Evolutionary conservation across 2,113 vertebrate species (phyloP).

Genomic region (Rhinichthys klamathensis): DNA sequence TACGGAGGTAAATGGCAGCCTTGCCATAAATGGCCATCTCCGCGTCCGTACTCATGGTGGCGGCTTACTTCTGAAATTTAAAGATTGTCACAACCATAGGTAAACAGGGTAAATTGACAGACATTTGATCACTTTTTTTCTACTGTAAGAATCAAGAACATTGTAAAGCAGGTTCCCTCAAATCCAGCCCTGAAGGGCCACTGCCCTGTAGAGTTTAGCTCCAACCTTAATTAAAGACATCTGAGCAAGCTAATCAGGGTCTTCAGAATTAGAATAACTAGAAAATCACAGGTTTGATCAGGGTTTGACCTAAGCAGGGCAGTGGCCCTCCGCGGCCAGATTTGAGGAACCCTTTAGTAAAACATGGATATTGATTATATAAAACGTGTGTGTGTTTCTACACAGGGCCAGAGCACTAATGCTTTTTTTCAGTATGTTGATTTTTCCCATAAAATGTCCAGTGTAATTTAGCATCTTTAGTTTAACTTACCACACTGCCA

Average conservation of each 20-base stretch:
- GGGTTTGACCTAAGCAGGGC: neutral
- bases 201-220: neutral
- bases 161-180: neutral
- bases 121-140: neutral
- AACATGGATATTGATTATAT: neutral
- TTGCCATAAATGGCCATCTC: slow-evolving; percentile 56
- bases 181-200: neutral
- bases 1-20: slow-evolving; percentile 74
- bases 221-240: neutral
- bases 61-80: neutral
- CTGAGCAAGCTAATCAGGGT: neutral
- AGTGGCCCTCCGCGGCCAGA: neutral
- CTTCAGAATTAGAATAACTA: neutral
- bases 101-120: neutral
- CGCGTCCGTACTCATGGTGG: slow-evolving; percentile 53
- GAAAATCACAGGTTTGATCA: neutral
- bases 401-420: neutral
- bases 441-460: neutral
- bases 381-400: neutral
- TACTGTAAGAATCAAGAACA: neutral
- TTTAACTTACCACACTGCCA: neutral
- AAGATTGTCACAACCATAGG: neutral
- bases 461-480: neutral
- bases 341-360: neutral
- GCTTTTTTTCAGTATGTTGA: neutral